Percentiles rank a stretch among this genome's conserved stretches.
These are phyloP conservation scores for Andrena trimmerana DNA, from an alignment of 2,888 invertebrate genomes.

Conservation along the genomic window DNA sequence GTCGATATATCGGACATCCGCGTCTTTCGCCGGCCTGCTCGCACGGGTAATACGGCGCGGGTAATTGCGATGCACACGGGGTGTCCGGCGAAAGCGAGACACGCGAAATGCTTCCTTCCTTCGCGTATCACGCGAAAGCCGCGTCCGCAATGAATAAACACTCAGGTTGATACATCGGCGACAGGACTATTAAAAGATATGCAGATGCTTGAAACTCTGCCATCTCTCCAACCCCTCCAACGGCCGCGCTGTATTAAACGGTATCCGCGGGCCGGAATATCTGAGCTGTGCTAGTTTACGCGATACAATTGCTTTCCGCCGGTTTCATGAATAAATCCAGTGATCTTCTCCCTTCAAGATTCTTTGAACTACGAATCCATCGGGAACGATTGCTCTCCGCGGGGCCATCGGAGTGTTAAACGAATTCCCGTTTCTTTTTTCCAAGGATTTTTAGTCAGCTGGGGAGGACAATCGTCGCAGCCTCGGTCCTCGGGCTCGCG, in stretches of 20 bases:
- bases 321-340: too few relatives aligned
- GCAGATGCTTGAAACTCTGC: neutral
- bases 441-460: too few relatives aligned
- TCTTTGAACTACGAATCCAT: too few relatives aligned
- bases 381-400: too few relatives aligned
- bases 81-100: neutral
- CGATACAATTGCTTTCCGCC: too few relatives aligned
- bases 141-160: neutral
- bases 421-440: too few relatives aligned
- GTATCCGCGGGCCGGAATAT: too few relatives aligned
- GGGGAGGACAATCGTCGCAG: neutral
- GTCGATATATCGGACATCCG: constrained; percentile 50
- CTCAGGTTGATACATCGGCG: neutral
- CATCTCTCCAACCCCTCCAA: neutral
- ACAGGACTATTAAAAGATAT: neutral
- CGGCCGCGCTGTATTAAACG: too few relatives aligned
- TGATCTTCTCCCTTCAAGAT: too few relatives aligned
- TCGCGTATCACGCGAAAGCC: neutral
- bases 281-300: too few relatives aligned
- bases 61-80: constrained; percentile 24
- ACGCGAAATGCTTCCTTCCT: constrained; percentile 1
- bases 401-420: too few relatives aligned
- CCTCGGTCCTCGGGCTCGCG: neutral
- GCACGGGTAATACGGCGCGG: constrained; percentile 21
- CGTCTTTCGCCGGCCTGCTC: constrained; percentile 17